These are phyloP conservation scores for Drosophila leonis DNA, from an alignment of 2,888 invertebrate species.

Conservation along the genomic window DNA sequence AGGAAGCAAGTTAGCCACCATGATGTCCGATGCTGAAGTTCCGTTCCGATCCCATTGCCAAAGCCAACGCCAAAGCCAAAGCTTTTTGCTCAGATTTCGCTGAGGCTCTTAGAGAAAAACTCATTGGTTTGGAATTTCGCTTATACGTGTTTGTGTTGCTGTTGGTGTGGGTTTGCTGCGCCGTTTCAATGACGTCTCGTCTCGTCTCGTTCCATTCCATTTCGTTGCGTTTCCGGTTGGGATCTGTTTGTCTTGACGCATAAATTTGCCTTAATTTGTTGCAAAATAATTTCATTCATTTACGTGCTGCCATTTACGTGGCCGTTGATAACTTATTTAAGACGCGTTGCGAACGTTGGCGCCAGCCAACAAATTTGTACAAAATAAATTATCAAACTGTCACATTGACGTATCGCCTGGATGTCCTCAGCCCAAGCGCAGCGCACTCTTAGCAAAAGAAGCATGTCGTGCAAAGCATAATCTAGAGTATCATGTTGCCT, in stretches of 20 bases:
- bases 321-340: constrained; percentile 81
- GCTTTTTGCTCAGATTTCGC: constrained; percentile 70
- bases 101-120: constrained; percentile 44
- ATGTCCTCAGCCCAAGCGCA: neutral
- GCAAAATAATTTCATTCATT: constrained; percentile 82
- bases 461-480: constrained; percentile 75
- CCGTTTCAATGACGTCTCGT: constrained; percentile 17
- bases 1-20: constrained; percentile 28
- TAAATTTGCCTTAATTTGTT: constrained; percentile 82
- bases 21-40: constrained; percentile 39
- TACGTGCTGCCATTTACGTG: constrained; percentile 79
- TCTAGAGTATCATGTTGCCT: constrained; percentile 83
- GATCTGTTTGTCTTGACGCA: constrained; percentile 62
- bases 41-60: constrained; percentile 55
- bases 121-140: constrained; percentile 50
- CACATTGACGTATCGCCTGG: constrained; percentile 77
- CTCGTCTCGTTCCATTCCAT: constrained; percentile 30
- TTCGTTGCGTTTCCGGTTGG: constrained; percentile 39
- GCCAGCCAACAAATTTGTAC: constrained; percentile 73
- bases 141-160: constrained; percentile 40
- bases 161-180: constrained; percentile 39
- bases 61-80: constrained; percentile 57
- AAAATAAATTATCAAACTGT: constrained; percentile 81
- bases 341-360: constrained; percentile 52
- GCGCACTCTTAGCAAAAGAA: constrained; percentile 9